Conservation (phyloP, 2,888 invertebrate species). For the Norana najaformis region DNA sequence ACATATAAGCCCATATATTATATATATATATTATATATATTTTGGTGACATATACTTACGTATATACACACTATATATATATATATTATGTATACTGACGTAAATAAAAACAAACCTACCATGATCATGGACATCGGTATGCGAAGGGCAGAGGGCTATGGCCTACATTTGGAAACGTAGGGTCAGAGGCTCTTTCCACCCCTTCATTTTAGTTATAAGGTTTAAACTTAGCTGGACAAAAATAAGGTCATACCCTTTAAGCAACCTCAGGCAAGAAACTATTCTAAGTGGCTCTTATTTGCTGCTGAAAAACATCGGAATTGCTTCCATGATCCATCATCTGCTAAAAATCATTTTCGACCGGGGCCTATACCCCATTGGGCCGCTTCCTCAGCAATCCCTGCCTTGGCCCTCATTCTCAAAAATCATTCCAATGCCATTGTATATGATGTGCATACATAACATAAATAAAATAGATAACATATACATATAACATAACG, state of each 20-base stretch:
- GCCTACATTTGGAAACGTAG: not conserved
- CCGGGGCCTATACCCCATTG: not conserved
- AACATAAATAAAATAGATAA: too few relatives aligned
- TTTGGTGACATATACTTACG: too few relatives aligned
- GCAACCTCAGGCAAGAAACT: not conserved
- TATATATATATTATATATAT: not conserved
- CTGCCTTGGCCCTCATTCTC: not conserved
- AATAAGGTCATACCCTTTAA: not conserved
- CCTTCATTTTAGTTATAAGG: too few relatives aligned
- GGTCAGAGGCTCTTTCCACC: not conserved
- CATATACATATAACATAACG: too few relatives aligned
- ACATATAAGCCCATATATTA: not conserved
- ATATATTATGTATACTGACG: not conserved
- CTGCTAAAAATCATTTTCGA: not conserved
- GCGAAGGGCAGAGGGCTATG: not conserved
- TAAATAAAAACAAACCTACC: not conserved
- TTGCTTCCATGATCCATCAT: not conserved
- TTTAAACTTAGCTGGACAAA: not conserved
- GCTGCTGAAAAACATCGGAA: not conserved
- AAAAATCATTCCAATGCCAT: not conserved
- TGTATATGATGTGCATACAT: not conserved
- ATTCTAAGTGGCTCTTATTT: not conserved
- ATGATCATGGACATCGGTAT: not conserved
- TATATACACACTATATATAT: not conserved
- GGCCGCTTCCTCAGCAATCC: not conserved